Base-by-base conservation (phyloP, 2,888 invertebrate species). In the Adela reaumurella region DNA sequence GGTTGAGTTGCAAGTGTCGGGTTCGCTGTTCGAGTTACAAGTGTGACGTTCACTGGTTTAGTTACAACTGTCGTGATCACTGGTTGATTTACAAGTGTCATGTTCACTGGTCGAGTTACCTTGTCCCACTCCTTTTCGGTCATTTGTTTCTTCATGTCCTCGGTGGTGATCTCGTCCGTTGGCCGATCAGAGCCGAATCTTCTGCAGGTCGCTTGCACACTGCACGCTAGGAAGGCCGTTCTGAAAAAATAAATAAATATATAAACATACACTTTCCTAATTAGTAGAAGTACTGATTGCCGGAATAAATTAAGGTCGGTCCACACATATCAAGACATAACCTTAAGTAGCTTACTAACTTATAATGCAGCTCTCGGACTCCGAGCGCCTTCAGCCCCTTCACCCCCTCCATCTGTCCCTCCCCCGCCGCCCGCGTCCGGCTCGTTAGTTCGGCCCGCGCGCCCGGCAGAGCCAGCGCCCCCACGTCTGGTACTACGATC, bases 401-500 rank as follows among this genome's bases (percentile, higher is more conserved):
- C 43, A 97, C 84, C 42, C 97, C 98, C 54, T 93, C 94, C 61
- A 81, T 82, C 55, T 89, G 88, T 5, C 87, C 84, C 2, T 88
- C 87, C 54, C 87, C 88, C 50, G 84, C 86, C 2, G 79, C 83
- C 57, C 87, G 87, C 48, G 90, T 89, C 14, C 89, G 81, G 0
- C 91, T 85, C 0, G 86, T 86, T 2, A 86, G 81, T 66, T 97
- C 97, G 0, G 94, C 88, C 62, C 88, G 87, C 0, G 92, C 89
- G 2, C 95, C 97, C 0, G 97, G 94, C 54, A 91, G 67, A 5
- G 92, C 85, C 43, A 99, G 67, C 0, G 89, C 89, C 0, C 92
- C 89, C 0, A 99, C 92, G 73, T 99, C 98, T 0, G 99, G 99
- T 0, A 99, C 94, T 1, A 97, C 98, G 62, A 99, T 97, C 16